Percentiles rank a stretch among this genome's conserved stretches.
Evolutionary conservation across 1,140 invertebrate genomes (phyloP).

Genomic region (Latrodectus geometricus): DNA sequence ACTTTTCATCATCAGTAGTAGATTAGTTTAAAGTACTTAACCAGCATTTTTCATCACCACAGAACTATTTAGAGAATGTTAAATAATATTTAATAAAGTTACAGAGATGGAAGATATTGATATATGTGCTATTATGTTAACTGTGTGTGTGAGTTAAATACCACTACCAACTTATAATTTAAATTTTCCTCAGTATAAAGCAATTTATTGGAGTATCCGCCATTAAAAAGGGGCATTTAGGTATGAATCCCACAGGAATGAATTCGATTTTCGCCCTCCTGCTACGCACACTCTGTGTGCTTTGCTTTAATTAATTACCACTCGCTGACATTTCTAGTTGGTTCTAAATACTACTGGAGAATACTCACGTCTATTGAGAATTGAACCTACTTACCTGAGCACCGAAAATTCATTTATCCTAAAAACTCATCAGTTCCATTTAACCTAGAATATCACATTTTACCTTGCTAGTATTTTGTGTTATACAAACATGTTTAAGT

Average conservation of each 20-base stretch:
- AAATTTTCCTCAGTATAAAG: neutral
- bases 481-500: neutral
- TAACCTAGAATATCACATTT: conserved; percentile 4
- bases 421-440: neutral
- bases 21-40: too few species aligned
- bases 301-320: conserved; percentile 51
- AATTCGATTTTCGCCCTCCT: conserved; percentile 37
- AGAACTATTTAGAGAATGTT: too few species aligned
- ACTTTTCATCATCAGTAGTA: too few species aligned
- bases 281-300: conserved; percentile 1
- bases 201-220: conserved; percentile 25
- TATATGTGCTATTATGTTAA: too few species aligned
- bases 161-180: neutral
- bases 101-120: too few species aligned
- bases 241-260: conserved; percentile 20
- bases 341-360: conserved; percentile 7
- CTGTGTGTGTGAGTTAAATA: too few species aligned
- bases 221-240: neutral
- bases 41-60: too few species aligned
- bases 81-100: too few species aligned
- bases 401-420: conserved; percentile 18
- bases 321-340: conserved; percentile 31
- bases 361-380: conserved; percentile 3
- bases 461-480: neutral
- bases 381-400: conserved; percentile 1